Conservation (phyloP, 2,888 invertebrate species). For the Gandaritis pyraliata region DNA sequence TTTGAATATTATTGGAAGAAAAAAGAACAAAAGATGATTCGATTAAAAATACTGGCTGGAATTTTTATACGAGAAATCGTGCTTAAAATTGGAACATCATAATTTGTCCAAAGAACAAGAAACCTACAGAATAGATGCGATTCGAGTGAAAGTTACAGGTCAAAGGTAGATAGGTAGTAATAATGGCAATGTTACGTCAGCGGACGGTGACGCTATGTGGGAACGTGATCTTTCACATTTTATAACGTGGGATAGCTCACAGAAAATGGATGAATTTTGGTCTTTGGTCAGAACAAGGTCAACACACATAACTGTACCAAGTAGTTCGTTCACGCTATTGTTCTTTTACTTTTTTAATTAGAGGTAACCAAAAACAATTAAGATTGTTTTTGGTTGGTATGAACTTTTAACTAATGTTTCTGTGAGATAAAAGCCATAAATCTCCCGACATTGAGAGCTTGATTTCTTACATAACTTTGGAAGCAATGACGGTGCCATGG, state of each 20-base stretch:
- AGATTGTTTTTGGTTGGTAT: not conserved
- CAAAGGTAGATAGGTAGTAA: constrained; percentile 40
- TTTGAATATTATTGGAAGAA: not conserved
- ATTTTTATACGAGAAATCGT: constrained; percentile 3
- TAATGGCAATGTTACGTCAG: constrained; percentile 54
- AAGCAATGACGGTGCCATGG: constrained; percentile 37
- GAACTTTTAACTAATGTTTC: constrained; percentile 1
- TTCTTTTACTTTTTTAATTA: too few relatives aligned
- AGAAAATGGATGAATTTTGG: not conserved
- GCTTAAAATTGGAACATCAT: constrained; percentile 32
- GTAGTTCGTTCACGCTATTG: too few relatives aligned
- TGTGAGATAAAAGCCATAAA: constrained; percentile 18
- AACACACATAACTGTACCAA: not conserved
- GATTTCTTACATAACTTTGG: constrained; percentile 47
- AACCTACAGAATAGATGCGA: constrained; percentile 38
- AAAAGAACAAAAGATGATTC: constrained; percentile 4
- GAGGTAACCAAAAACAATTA: not conserved
- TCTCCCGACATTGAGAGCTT: constrained; percentile 32
- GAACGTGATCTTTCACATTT: constrained; percentile 45
- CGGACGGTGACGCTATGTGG: constrained; percentile 42
- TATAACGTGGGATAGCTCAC: constrained; percentile 12
- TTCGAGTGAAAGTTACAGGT: constrained; percentile 42
- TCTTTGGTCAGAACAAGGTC: not conserved
- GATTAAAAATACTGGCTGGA: constrained; percentile 2
- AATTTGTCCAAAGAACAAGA: constrained; percentile 30